phyloP scores from a whole-genome alignment of 2,797 vertebrate genomes.

The Ctenopoma multispine region DNA sequence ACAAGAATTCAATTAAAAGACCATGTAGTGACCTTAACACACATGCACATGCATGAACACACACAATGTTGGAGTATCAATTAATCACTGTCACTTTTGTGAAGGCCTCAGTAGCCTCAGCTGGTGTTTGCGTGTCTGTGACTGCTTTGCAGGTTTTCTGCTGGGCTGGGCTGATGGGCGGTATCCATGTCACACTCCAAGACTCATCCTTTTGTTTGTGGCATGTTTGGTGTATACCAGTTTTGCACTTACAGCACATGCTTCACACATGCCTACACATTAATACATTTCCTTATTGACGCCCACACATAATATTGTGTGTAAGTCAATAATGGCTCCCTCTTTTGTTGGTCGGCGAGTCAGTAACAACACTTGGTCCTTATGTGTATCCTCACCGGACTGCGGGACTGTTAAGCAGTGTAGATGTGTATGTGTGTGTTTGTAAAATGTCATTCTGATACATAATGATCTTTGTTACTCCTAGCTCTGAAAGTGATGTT shows the following conservation, averaged over 20 bases:
- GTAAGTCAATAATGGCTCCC: too few relatives aligned
- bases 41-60: conserved; percentile 60
- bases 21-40: conserved; percentile 81
- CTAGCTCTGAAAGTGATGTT: conserved; percentile 36
- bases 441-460: conserved; percentile 35
- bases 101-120: neutral
- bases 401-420: conserved; percentile 40
- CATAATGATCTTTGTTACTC: conserved; percentile 53
- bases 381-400: conserved; percentile 58
- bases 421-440: conserved; percentile 19
- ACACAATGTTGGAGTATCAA: conserved; percentile 69
- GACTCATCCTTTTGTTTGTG: too few relatives aligned
- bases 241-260: too few relatives aligned
- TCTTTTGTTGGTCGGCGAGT: too few relatives aligned
- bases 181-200: too few relatives aligned
- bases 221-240: too few relatives aligned
- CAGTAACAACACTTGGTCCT: too few relatives aligned
- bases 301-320: too few relatives aligned
- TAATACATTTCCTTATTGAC: too few relatives aligned
- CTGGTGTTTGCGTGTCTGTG: neutral
- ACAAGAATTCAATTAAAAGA: conserved; percentile 83
- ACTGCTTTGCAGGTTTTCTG: neutral
- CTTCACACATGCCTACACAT: too few relatives aligned
- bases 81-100: conserved; percentile 69
- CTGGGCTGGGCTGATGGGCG: neutral